Evolutionary conservation across 1,140 invertebrate species (phyloP).

Genomic region (Bombus affinis): DNA sequence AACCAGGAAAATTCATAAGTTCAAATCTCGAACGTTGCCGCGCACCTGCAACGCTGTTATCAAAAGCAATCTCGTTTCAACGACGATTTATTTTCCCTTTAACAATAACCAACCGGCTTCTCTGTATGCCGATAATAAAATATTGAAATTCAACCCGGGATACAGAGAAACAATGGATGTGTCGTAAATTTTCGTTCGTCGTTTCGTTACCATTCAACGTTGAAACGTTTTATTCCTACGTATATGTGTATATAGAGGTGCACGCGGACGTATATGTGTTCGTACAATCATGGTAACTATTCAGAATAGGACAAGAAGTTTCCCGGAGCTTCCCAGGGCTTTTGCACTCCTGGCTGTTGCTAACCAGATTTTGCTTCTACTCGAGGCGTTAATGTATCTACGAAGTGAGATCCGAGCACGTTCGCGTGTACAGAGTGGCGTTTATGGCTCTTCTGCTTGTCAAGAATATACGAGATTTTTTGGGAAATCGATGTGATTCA

Average conservation of each 20-base stretch:
- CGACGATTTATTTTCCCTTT: not conserved
- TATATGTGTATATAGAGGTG: not conserved
- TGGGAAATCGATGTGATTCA: not conserved
- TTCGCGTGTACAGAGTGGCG: not conserved
- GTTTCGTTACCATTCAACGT: not conserved
- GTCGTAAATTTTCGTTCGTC: not conserved
- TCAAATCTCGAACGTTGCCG: not conserved
- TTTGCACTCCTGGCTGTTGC: conserved; percentile 5
- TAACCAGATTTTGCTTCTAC: conserved; percentile 30
- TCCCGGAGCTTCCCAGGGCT: not conserved
- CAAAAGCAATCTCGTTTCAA: not conserved
- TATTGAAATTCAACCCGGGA: no score
- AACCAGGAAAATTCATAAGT: conserved; percentile 12
- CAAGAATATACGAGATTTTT: not conserved
- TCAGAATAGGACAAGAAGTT: conserved; percentile 20
- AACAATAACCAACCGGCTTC: not conserved
- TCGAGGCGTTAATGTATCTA: conserved; percentile 5
- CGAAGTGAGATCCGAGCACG: not conserved
- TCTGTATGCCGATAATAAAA: not conserved
- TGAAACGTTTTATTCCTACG: not conserved
- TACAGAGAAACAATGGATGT: not conserved
- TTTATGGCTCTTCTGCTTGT: not conserved
- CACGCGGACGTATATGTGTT: no score
- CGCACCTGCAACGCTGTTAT: not conserved
- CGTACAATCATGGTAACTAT: not conserved